phyloP scores from a whole-genome alignment of 2,113 vertebrate species.

The Burhinus bistriatus region DNA sequence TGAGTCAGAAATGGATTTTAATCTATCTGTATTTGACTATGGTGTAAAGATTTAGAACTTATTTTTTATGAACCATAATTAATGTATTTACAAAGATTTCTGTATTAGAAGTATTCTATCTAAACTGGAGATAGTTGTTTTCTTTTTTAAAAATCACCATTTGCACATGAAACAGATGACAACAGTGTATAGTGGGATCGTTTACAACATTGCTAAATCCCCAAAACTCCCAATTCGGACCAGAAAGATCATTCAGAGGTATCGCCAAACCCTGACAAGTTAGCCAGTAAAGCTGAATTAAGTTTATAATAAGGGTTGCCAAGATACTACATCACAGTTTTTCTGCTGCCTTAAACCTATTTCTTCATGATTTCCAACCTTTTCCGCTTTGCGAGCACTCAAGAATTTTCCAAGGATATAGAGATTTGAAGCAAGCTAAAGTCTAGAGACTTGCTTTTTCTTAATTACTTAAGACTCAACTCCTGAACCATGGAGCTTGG shows the following conservation, averaged over 20 bases:
- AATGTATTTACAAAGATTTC: not conserved
- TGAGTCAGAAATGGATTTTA: not conserved
- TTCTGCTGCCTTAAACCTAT: not conserved
- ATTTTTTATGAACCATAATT: not conserved
- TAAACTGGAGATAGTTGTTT: not conserved
- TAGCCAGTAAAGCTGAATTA: not conserved
- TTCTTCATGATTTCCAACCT: not conserved
- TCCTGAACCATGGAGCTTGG: not conserved
- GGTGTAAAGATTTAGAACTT: not conserved
- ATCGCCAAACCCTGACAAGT: not conserved
- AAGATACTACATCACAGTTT: not conserved
- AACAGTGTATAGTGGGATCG: not conserved
- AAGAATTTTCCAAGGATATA: not conserved
- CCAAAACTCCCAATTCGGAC: not conserved
- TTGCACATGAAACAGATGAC: not conserved
- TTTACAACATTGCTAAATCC: not conserved
- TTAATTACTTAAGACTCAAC: not conserved
- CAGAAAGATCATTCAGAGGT: not conserved
- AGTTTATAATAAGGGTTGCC: not conserved
- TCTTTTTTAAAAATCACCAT: not conserved
- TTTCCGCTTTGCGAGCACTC: not conserved
- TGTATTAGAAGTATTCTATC: not conserved
- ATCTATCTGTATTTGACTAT: not conserved
- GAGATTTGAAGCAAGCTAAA: not conserved
- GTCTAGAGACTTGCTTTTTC: rapidly evolving